These are phyloP conservation scores for Mnemiopsis leidyi DNA, from an alignment of 37 sponge, comb jelly and placozoan species.

Conservation along the genomic window DNA sequence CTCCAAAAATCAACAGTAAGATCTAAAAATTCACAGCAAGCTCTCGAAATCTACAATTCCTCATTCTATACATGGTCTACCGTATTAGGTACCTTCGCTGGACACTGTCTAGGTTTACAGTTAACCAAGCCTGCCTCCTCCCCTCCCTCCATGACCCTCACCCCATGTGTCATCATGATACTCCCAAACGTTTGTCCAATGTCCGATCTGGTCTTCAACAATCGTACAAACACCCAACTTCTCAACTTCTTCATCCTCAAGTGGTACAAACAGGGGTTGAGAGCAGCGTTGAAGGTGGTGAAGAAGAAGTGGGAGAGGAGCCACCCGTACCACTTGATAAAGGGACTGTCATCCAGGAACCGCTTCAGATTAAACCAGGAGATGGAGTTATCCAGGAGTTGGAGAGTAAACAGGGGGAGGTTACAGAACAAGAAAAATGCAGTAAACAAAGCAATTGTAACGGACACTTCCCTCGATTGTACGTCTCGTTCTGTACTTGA, in stretches of 20 bases:
- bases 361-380: neutral
- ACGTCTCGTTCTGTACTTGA: neutral
- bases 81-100: too few species aligned
- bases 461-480: neutral
- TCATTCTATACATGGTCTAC: too few species aligned
- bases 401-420: neutral
- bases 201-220: neutral
- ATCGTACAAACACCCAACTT: neutral
- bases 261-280: neutral
- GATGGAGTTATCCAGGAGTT: neutral
- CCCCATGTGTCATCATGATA: too few species aligned
- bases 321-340: neutral
- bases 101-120: too few species aligned
- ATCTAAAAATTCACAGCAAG: too few species aligned
- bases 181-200: too few species aligned
- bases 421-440: neutral
- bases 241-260: neutral
- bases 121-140: neutral
- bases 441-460: neutral
- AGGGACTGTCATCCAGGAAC: neutral
- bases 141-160: neutral
- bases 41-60: too few species aligned
- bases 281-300: neutral
- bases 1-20: too few species aligned
- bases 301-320: neutral